A percentile compares a stretch with the other conserved stretches of the same genome.
These are phyloP conservation scores for Dinocampus coccinellae DNA, from an alignment of 2,888 invertebrate genomes.

Conservation along the genomic window DNA sequence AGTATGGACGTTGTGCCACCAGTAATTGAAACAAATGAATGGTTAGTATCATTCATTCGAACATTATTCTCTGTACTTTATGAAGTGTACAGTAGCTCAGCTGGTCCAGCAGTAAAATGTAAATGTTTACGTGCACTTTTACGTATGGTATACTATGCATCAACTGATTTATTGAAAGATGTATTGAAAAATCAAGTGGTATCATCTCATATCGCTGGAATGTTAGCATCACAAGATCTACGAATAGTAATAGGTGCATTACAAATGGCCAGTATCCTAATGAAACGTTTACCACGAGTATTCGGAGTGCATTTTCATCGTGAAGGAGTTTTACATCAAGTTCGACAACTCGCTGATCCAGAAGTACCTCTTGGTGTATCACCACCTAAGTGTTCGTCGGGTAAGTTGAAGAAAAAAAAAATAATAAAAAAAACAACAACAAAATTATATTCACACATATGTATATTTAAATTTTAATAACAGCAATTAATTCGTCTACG, in stretches of 20 bases:
- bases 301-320: constrained; percentile 96
- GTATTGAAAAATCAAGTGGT: constrained; percentile 82
- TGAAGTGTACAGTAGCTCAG: constrained; percentile 98
- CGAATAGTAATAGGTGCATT: constrained; percentile 96
- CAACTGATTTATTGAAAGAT: constrained; percentile 83
- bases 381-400: constrained; percentile 69
- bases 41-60: constrained; percentile 73
- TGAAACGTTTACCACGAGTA: constrained; percentile 95
- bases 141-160: constrained; percentile 96
- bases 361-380: constrained; percentile 72
- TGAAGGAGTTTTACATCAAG: constrained; percentile 97
- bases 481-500: background rate
- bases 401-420: constrained; percentile 52
- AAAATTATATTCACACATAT: background rate
- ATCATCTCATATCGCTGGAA: constrained; percentile 97
- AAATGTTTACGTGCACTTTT: constrained; percentile 96
- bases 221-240: constrained; percentile 97
- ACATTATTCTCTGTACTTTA: constrained; percentile 95
- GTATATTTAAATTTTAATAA: background rate
- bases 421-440: too few species aligned
- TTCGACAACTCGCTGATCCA: constrained; percentile 80
- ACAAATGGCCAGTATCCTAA: constrained; percentile 96
- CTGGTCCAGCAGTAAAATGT: constrained; percentile 97
- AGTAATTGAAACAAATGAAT: constrained; percentile 67
- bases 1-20: constrained; percentile 67